Conservation (phyloP, 2,888 invertebrate species). For the Liopterus haemorrhoidalis region DNA sequence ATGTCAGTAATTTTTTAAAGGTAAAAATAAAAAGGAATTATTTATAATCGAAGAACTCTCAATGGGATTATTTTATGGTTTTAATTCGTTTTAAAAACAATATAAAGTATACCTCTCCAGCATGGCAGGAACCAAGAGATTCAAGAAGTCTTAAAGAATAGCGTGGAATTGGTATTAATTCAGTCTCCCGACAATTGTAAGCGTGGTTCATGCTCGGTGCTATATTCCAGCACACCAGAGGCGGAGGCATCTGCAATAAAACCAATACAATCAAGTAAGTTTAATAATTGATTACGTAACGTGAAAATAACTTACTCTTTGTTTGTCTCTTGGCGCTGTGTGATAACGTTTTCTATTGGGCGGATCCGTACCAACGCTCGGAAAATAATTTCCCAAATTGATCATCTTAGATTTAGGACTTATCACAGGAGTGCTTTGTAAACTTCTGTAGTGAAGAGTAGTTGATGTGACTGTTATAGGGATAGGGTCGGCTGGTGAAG, state of each 20-base stretch:
- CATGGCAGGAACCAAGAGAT: conserved; percentile 53
- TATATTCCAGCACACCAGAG: conserved; percentile 55
- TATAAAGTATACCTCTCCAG: conserved; percentile 50
- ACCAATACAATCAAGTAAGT: too few species aligned
- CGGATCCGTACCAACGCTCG: conserved; percentile 44
- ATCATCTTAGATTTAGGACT: conserved; percentile 44
- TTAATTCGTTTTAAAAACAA: neutral
- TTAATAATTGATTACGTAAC: neutral
- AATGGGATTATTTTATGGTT: conserved; percentile 1
- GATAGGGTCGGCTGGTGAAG: conserved; percentile 30
- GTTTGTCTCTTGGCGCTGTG: conserved; percentile 55
- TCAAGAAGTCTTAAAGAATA: conserved; percentile 53
- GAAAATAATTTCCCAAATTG: conserved; percentile 45
- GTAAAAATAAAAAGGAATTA: too few species aligned
- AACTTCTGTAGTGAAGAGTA: conserved; percentile 42
- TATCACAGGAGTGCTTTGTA: conserved; percentile 42
- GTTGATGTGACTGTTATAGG: conserved; percentile 33
- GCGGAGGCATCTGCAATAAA: conserved; percentile 49
- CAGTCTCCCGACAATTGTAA: conserved; percentile 54
- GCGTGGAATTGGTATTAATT: conserved; percentile 52
- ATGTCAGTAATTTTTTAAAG: too few species aligned
- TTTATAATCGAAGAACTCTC: too few species aligned
- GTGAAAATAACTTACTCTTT: conserved; percentile 45
- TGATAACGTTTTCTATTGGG: conserved; percentile 52
- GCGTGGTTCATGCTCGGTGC: conserved; percentile 56